phyloP scores from a whole-genome alignment of 2,797 vertebrate genomes.

The Enteromius radiatus region DNA sequence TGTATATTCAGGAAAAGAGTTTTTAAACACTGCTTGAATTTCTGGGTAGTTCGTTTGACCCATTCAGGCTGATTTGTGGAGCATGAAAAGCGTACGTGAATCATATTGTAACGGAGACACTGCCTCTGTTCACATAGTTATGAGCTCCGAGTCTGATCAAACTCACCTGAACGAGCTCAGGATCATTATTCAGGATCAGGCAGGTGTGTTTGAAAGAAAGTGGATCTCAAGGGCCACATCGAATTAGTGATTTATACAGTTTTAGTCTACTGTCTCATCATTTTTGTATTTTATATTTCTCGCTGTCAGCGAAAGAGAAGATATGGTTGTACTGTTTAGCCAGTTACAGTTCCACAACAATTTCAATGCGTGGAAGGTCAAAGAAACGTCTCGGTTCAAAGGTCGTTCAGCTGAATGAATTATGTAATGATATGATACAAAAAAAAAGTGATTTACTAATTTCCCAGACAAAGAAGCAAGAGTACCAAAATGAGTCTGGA shows the following conservation, averaged over 20 bases:
- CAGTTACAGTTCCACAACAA: not conserved
- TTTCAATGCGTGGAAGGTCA: not conserved
- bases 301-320: not conserved
- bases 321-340: not conserved
- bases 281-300: not conserved
- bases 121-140: not conserved
- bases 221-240: not conserved
- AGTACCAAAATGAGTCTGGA: not conserved
- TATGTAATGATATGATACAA: not conserved
- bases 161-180: not conserved
- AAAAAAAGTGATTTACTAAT: not conserved
- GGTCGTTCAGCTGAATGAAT: not conserved
- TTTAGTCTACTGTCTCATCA: not conserved
- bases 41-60: not conserved
- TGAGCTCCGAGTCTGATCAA: not conserved
- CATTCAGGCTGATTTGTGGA: conserved; percentile 12
- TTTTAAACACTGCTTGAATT: not conserved
- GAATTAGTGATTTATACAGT: not conserved
- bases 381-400: not conserved
- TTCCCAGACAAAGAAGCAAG: not conserved
- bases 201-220: too few species aligned
- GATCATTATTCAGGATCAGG: not conserved
- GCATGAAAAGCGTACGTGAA: not conserved
- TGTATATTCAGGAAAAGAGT: not conserved
- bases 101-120: not conserved